Base-by-base conservation (phyloP, 2,888 invertebrate genomes). In the Gortyna flavago region DNA sequence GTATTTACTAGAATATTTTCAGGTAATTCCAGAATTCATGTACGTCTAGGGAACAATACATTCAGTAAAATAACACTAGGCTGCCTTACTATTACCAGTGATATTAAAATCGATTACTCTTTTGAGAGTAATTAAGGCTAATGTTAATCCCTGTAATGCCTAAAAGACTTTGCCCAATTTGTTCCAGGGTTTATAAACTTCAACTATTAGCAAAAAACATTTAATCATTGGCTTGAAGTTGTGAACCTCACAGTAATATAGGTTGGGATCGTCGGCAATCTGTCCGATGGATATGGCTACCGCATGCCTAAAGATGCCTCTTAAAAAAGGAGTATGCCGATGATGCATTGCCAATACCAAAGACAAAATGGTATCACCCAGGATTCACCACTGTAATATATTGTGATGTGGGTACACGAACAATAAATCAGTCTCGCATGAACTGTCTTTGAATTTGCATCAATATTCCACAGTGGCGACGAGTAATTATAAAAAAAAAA, bases 71-170 rank as follows among this genome's bases (percentile, higher is more conserved):
- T n/a, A n/a, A n/a, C n/a, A 67, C 59, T n/a, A 59, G 18, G 18
- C 32, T 35, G 11, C 32, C 61, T 61, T 16, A 35, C 25, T 41
- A 13, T 35, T 41, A 61, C n/a, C 69, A 2, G 51, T 57, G 38
- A 66, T 38, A 51, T 51, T 51, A 64, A 35, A 59, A 48, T 59
- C 9, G 71, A 83, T 74, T 16, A 59, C 29, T 57, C 79, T 44
- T 13, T 32, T 51, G 83, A 64, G 83, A 64, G 25, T 59, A 66
- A 67, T 72, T 81, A 62, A 25, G 32, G 25, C 18, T 35, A 51
- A 62, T 51, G n/a, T 57, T n/a, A 41, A 35, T 18, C 21, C 54
- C 41, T n/a, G 25, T 32, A 57, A 29, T 57, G 32, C 2, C 7
- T 70, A 54, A 72, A 38, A 25, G 13, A 57, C 18, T 73, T 48